Evolutionary conservation across 2,797 vertebrate genomes (phyloP).

Genomic region (Notolabrus celidotus): DNA sequence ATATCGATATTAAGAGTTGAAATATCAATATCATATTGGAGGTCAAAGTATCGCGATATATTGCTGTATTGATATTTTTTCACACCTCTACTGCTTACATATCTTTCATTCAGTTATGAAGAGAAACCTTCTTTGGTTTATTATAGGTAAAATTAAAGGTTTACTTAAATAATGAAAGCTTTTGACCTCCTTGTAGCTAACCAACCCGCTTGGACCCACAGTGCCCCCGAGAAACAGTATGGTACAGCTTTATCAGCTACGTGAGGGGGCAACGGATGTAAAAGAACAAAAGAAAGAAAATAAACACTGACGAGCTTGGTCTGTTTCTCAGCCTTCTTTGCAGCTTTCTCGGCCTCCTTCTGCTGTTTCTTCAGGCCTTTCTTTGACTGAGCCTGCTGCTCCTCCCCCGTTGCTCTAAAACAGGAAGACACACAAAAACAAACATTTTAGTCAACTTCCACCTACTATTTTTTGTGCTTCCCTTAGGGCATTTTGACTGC

Average conservation of each 20-base stretch:
- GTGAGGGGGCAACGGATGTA: slow-evolving; percentile 52
- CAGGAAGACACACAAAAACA: slow-evolving; percentile 81
- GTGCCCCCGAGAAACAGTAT: slow-evolving; percentile 54
- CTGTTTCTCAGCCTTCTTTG: slow-evolving; percentile 89
- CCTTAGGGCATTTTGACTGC: slow-evolving; percentile 89
- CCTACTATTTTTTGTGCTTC: slow-evolving; percentile 84
- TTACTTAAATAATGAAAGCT: slow-evolving; percentile 80
- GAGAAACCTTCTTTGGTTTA: slow-evolving; percentile 73
- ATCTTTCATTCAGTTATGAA: no score
- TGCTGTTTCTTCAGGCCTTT: slow-evolving; percentile 89
- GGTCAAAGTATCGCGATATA: no score
- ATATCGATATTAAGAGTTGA: no score
- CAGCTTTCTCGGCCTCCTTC: slow-evolving; percentile 89
- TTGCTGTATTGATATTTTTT: no score
- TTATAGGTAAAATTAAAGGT: slow-evolving; percentile 81
- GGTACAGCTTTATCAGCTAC: slow-evolving; percentile 73
- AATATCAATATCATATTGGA: no score
- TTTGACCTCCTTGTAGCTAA: slow-evolving; percentile 38
- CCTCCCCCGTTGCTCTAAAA: slow-evolving; percentile 84
- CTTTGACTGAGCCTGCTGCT: slow-evolving; percentile 88
- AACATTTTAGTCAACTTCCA: slow-evolving; percentile 81
- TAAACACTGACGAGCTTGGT: slow-evolving; percentile 82
- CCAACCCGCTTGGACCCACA: slow-evolving; percentile 59
- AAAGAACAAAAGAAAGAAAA: slow-evolving; percentile 53
- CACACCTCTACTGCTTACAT: no score